Evolutionary conservation across 1,140 invertebrate genomes (phyloP).

Genomic region (Phenacoccus solenopsis): DNA sequence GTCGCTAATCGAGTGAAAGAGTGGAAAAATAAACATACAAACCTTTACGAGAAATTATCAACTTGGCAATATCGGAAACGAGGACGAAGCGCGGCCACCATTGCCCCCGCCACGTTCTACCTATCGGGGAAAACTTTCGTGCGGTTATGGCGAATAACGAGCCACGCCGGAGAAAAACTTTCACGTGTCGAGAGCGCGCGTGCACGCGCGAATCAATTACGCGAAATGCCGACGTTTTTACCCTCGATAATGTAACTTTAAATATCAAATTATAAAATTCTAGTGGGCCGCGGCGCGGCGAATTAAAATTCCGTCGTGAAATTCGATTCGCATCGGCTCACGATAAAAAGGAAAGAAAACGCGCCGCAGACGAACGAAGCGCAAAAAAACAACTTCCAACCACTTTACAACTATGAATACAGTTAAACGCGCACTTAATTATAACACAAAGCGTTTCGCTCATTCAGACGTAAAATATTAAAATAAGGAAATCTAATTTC

Average conservation of each 20-base stretch:
- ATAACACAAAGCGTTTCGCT: background rate
- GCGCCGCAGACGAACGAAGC: too few species aligned
- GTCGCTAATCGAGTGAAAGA: background rate
- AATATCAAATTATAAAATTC: background rate
- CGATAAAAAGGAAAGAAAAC: too few species aligned
- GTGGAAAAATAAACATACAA: conserved; percentile 3
- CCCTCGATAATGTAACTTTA: background rate
- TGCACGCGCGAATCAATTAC: background rate
- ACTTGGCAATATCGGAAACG: too few species aligned
- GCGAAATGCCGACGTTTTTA: background rate
- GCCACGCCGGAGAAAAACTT: too few species aligned
- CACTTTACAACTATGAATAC: too few species aligned
- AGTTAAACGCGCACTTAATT: background rate
- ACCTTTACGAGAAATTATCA: background rate
- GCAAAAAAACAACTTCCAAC: too few species aligned
- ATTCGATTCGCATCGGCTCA: background rate
- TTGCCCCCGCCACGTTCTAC: background rate
- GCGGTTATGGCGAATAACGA: background rate
- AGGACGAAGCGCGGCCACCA: too few species aligned
- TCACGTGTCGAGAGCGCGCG: background rate
- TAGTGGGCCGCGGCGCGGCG: too few species aligned
- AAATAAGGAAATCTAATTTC: background rate
- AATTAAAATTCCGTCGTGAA: background rate
- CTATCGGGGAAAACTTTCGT: background rate
- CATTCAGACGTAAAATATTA: background rate